Conservation (phyloP, 2,113 vertebrate genomes). For the Tursiops truncatus region DNA sequence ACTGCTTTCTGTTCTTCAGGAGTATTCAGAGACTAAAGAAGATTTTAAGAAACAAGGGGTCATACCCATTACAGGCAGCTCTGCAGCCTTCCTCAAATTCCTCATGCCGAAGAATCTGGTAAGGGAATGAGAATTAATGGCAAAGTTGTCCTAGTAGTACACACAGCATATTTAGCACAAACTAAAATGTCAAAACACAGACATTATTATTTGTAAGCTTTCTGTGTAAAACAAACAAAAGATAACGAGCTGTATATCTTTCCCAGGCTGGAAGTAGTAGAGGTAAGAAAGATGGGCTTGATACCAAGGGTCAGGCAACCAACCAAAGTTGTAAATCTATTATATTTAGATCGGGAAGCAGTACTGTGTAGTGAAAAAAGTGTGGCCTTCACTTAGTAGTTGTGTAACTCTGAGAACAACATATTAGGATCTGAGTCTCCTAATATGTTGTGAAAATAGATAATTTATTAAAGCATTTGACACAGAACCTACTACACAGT, state of each 20-base stretch:
- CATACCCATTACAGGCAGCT: slow-evolving; percentile 95
- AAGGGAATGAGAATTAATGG: background rate
- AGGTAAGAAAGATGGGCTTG: background rate
- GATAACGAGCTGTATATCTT: background rate
- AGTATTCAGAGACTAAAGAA: background rate
- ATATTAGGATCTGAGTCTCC: background rate
- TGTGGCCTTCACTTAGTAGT: background rate
- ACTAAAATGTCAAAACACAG: slow-evolving; percentile 7
- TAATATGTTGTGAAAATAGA: background rate
- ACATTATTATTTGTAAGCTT: background rate
- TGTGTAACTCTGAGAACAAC: background rate
- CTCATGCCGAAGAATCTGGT: slow-evolving; percentile 94
- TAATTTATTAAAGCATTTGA: background rate
- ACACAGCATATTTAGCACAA: background rate
- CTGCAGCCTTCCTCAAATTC: slow-evolving; percentile 99
- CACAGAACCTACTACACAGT: background rate
- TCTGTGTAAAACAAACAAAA: background rate
- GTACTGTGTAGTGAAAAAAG: background rate
- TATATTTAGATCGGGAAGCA: background rate
- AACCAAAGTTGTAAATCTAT: background rate
- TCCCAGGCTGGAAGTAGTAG: background rate
- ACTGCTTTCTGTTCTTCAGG: background rate
- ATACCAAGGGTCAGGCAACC: background rate
- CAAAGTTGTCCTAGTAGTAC: background rate
- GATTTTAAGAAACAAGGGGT: background rate